These are phyloP conservation scores for Lamproptera curius DNA, from an alignment of 2,888 invertebrate genomes.

Conservation along the genomic window DNA sequence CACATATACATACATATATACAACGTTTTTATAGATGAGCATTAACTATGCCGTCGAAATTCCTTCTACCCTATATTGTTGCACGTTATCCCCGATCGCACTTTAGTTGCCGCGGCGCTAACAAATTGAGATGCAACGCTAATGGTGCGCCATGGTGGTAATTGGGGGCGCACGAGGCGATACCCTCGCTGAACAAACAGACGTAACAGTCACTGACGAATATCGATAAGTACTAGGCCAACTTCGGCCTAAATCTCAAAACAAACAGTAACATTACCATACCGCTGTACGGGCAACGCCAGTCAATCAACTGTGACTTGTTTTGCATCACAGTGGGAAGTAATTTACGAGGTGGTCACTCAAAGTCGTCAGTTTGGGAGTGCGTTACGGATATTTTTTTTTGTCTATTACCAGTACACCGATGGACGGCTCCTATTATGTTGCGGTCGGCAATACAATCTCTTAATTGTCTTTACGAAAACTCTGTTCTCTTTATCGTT, in stretches of 20 bases:
- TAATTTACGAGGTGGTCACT: constrained; percentile 67
- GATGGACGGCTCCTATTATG: constrained; percentile 61
- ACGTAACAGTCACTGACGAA: constrained; percentile 32
- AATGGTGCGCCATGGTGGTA: constrained; percentile 39
- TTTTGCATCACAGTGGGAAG: constrained; percentile 54
- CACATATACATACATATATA: too few relatives aligned
- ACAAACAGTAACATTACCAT: constrained; percentile 38
- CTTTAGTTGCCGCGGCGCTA: too few relatives aligned
- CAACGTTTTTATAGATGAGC: too few relatives aligned
- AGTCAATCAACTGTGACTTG: constrained; percentile 60
- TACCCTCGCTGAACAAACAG: constrained; percentile 36
- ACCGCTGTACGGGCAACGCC: constrained; percentile 42
- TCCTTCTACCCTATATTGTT: too few relatives aligned
- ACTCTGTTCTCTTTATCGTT: too few relatives aligned
- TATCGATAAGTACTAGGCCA: constrained; percentile 36
- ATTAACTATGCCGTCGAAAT: too few relatives aligned
- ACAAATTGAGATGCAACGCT: constrained; percentile 45
- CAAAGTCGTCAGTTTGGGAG: constrained; percentile 70
- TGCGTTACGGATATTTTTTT: constrained; percentile 39
- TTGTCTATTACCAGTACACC: constrained; percentile 53
- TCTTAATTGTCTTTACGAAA: too few relatives aligned
- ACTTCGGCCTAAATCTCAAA: constrained; percentile 29
- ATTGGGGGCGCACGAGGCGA: constrained; percentile 43
- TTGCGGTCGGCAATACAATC: constrained; percentile 48
- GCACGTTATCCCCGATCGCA: too few relatives aligned